Evolutionary conservation across 1,140 invertebrate species (phyloP), one percentile per base, ranked within the genome.

Genomic region (Drosophila sturtevanti): DNA sequence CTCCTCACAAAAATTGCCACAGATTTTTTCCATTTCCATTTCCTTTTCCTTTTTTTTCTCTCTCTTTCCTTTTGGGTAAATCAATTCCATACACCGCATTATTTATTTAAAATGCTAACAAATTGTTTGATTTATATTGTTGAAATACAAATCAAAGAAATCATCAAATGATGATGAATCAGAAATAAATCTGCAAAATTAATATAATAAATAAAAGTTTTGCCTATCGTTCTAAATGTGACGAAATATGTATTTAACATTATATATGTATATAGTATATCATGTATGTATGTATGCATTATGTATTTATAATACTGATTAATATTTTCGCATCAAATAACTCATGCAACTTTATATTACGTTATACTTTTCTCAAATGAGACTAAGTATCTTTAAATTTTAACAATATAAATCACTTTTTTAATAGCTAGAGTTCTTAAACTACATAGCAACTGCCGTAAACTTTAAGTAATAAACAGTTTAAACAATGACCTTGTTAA

Each of bases 1-100:
- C 38, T 61, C 38, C 24, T 12, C 24, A 14, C 27, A 44, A 38
- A 44, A 44, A 44, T 31, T 38, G 38, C 59, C 38, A 61, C 59
- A 61, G 59, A 61, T 61, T 61, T 44, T 44, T 34, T 37, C 59
- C 59, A 18, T 44, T 61, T 61, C 59, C 59, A 27, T 37, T 21
- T 22, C 21, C 16, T 61, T 22, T 38, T 41, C n/a, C 22, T 31
- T 38, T 31, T 41, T 41, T 21, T 21, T 41, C 11, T 14, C 6
- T 6, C 12, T 24, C 16, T 16, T n/a, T 11, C 3, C 24, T 35
- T 6, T 11, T 56, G 14, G 31, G 27, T 18, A 56, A 56, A 56
- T 56, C 54, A 56, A 34, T 34, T 56, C 54, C 14, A 14, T 34
- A 27, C 18, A 27, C 9, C n/a, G 54, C 54, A 56, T 56, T 34